Conservation (phyloP, 2,797 vertebrate genomes). For the Onychomys arenicola region DNA sequence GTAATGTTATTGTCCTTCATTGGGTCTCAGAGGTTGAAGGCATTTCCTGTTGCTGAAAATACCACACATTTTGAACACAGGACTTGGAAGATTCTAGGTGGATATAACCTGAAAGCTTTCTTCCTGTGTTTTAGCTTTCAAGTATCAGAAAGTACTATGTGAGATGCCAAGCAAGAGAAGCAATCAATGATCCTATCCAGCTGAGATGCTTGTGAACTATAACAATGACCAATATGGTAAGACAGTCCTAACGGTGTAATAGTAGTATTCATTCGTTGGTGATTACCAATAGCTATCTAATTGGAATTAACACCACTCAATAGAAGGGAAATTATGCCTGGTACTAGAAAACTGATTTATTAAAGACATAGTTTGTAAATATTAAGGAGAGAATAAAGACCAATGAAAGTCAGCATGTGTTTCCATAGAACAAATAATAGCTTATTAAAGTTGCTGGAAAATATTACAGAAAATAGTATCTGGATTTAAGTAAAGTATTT, state of each 20-base stretch:
- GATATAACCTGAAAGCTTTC: not conserved
- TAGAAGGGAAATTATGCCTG: not conserved
- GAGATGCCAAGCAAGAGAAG: not conserved
- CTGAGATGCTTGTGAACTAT: not conserved
- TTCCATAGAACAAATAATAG: constrained; percentile 47
- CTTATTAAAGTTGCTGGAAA: not conserved
- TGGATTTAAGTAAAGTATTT: not conserved
- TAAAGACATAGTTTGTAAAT: constrained; percentile 29
- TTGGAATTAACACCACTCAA: not conserved
- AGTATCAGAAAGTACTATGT: not conserved
- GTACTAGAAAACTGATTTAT: not conserved
- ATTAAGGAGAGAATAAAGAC: not conserved
- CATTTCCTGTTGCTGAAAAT: not conserved
- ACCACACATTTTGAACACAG: not conserved
- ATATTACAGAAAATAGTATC: not conserved
- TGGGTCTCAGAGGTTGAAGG: not conserved
- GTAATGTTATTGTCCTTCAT: not conserved
- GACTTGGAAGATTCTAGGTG: not conserved
- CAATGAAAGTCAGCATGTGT: not conserved
- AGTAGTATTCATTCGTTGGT: not conserved
- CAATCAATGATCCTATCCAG: not conserved
- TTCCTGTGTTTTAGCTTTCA: not conserved
- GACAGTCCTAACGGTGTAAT: not conserved
- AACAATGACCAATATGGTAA: not conserved
- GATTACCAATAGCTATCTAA: not conserved